These are phyloP conservation scores for Pygocentrus nattereri DNA, from an alignment of 2,797 vertebrate genomes.

Conservation along the genomic window DNA sequence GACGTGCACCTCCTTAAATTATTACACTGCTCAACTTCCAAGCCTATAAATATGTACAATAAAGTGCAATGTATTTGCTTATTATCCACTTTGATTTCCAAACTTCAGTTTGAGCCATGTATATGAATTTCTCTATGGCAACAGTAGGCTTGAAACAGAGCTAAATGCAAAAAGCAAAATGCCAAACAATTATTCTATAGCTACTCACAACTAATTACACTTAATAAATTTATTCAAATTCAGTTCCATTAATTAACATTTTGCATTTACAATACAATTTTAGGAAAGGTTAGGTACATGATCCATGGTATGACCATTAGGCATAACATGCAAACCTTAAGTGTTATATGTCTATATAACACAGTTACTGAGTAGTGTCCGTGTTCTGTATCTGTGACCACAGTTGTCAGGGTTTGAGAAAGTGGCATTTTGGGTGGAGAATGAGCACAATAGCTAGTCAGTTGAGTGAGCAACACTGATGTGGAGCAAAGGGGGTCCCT, in stretches of 20 bases:
- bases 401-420: neutral
- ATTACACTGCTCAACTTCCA: slow-evolving; percentile 34
- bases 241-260: neutral
- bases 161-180: neutral
- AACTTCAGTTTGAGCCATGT: neutral
- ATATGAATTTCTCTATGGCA: neutral
- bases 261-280: neutral
- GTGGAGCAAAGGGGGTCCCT: neutral
- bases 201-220: no score
- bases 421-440: neutral
- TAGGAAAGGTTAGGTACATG: neutral
- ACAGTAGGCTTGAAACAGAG: neutral
- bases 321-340: no score
- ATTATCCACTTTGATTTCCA: no score
- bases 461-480: neutral
- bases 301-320: no score
- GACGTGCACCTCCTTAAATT: slow-evolving; percentile 27
- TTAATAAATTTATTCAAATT: no score
- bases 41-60: no score
- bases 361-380: neutral
- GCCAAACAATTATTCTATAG: no score
- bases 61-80: no score
- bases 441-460: slow-evolving; percentile 18
- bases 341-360: neutral
- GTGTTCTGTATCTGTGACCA: neutral